Percentiles rank a stretch among this genome's conserved stretches.
phyloP scores from a whole-genome alignment of 2,113 vertebrate genomes.

The Bufo bufo region DNA sequence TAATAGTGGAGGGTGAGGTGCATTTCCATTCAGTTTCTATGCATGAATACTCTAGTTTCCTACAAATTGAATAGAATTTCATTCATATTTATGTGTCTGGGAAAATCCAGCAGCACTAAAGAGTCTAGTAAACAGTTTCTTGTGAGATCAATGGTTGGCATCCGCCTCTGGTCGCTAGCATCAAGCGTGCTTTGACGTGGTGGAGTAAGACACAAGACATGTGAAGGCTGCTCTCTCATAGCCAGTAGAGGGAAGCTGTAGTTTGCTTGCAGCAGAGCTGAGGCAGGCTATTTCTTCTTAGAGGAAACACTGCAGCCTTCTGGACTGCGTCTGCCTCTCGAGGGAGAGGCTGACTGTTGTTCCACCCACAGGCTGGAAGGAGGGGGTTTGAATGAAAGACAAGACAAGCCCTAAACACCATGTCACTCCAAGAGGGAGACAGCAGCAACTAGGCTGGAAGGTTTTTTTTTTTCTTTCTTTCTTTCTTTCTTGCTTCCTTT shows the following conservation, averaged over 20 bases:
- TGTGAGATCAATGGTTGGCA: slow-evolving; percentile 10
- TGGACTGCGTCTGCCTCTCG: slow-evolving; percentile 81
- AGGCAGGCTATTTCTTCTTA: slow-evolving; percentile 71
- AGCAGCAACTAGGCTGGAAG: slow-evolving; percentile 72
- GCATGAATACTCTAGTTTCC: not conserved
- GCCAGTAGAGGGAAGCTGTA: slow-evolving; percentile 84
- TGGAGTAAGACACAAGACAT: slow-evolving; percentile 22
- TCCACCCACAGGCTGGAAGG: slow-evolving; percentile 85
- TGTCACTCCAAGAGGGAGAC: slow-evolving; percentile 84
- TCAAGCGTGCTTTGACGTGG: not conserved
- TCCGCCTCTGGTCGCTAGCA: not conserved
- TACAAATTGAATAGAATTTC: not conserved
- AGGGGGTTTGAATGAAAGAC: slow-evolving; percentile 81
- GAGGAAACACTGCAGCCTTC: slow-evolving; percentile 87
- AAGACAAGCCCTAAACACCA: slow-evolving; percentile 82
- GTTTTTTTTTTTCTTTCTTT: slow-evolving; percentile 58
- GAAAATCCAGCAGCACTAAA: not conserved
- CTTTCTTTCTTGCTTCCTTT: not conserved
- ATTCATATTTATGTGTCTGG: slow-evolving; percentile 7
- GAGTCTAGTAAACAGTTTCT: slow-evolving; percentile 7
- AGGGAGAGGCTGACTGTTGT: slow-evolving; percentile 80
- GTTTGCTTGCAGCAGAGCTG: slow-evolving; percentile 67
- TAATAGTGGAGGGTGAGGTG: not conserved
- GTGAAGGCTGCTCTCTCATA: slow-evolving; percentile 64
- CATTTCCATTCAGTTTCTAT: not conserved